These are phyloP conservation scores for Albula goreensis DNA, from an alignment of 2,113 vertebrate genomes.

Conservation along the genomic window DNA sequence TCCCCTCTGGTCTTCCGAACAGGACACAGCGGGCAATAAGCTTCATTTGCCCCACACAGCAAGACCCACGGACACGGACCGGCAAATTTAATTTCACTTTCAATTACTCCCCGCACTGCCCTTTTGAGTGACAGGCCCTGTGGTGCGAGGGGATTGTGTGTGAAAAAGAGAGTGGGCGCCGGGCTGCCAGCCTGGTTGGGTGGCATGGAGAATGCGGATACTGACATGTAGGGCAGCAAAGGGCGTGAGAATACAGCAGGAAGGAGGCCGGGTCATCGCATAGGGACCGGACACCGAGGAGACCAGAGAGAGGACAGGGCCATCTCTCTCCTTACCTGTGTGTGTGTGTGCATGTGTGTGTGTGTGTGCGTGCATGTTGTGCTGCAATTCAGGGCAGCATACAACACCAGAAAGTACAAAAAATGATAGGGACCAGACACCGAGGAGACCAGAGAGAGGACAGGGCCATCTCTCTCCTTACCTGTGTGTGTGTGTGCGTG, in stretches of 20 bases:
- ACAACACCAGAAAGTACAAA: not conserved
- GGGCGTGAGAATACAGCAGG: slow-evolving; percentile 6
- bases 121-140: not conserved
- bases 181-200: not conserved
- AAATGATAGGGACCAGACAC: not conserved
- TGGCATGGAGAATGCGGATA: not conserved
- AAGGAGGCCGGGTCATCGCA: not conserved
- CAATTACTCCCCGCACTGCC: not conserved
- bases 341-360: too few relatives aligned
- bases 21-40: not conserved
- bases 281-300: not conserved
- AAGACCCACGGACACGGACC: not conserved
- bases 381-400: not conserved
- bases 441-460: not conserved
- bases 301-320: not conserved
- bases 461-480: not conserved
- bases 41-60: not conserved
- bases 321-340: not conserved
- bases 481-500: not conserved
- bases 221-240: not conserved
- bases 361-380: too few relatives aligned
- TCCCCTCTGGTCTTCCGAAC: not conserved
- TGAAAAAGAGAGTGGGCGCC: not conserved
- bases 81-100: not conserved
- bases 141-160: not conserved